phyloP scores from a whole-genome alignment of 2,888 invertebrate genomes.

The Spialia ferax region DNA sequence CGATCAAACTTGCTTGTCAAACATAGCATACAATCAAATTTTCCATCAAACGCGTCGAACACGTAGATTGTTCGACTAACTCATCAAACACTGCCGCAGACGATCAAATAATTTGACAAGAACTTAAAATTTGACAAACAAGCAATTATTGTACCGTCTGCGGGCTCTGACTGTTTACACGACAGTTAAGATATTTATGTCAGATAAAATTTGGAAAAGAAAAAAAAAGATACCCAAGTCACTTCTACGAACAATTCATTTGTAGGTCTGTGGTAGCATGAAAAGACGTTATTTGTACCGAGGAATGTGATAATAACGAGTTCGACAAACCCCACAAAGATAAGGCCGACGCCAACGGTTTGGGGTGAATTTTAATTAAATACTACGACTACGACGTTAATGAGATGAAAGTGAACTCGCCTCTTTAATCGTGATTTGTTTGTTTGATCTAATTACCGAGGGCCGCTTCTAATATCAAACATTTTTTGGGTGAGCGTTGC shows the following conservation, averaged over 20 bases:
- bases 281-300: slow-evolving; percentile 49
- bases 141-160: too few species aligned
- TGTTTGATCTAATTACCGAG: slow-evolving; percentile 67
- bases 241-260: not conserved
- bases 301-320: slow-evolving; percentile 80
- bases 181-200: too few species aligned
- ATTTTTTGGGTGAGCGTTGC: slow-evolving; percentile 23
- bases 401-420: slow-evolving; percentile 80
- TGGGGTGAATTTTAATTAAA: slow-evolving; percentile 85
- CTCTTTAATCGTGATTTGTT: slow-evolving; percentile 82
- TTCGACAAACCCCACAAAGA: slow-evolving; percentile 72
- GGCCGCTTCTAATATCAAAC: slow-evolving; percentile 32
- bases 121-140: too few species aligned
- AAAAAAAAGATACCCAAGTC: too few species aligned
- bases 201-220: too few species aligned
- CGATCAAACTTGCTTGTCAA: too few species aligned
- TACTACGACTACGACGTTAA: slow-evolving; percentile 78
- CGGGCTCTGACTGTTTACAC: too few species aligned
- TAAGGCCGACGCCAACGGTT: slow-evolving; percentile 62
- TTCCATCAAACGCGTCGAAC: too few species aligned
- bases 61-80: too few species aligned
- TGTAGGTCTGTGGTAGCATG: slow-evolving; percentile 6
- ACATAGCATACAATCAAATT: too few species aligned
- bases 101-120: too few species aligned
- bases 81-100: too few species aligned